Base-by-base conservation (phyloP, 2,888 invertebrate genomes). In the Stenichneumon culpator region DNA sequence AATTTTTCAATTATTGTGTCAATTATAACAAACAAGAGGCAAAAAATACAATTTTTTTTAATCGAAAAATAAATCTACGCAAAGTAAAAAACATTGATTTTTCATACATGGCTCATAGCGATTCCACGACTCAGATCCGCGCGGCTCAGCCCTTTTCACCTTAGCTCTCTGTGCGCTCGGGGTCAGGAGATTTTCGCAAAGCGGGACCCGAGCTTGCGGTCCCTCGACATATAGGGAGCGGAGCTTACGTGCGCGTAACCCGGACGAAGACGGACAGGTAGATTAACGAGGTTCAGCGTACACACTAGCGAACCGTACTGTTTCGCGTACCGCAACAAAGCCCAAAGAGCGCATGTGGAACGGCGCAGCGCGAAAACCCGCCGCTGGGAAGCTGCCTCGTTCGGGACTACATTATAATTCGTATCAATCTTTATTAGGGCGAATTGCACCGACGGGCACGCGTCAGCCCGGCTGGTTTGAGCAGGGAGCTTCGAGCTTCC, bases 341-440 rank as follows among this genome's bases (percentile, higher is more conserved):
- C 57, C 74, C 44, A 19, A 67, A 72, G 74, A 77, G 36, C 36
- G 16, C 36, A 74, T 65, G 50, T 52, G 47, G 25, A 63, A 67
- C 69, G 70, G 73, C 39, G 57, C 65, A 39, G 19, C 47, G 47
- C 57, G 6, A 57, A 57, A 57, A 52, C 39, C 80, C 81, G 65
- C 14, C 44, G 44, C 47, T 19, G 39, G 44, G 25, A 50, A 47
- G 68, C 70, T 22, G 54, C 44, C 75, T 65, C 84, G 70, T 82
- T 83, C 47, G 69, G 63, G 44, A 73, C 36, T 69, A 65, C 72
- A 78, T 88, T 70, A 83, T 88, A 89, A 89, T 88, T 89, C 88
- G 77, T 87, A 89, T 90, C 90, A 90, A 90, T 90, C 89, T 87
- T 86, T 86, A 89, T 90, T 87, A 90, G 82, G 84, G 72, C 68